These are phyloP conservation scores for Apotomis betuletana DNA, from an alignment of 2,888 invertebrate genomes.

Conservation along the genomic window DNA sequence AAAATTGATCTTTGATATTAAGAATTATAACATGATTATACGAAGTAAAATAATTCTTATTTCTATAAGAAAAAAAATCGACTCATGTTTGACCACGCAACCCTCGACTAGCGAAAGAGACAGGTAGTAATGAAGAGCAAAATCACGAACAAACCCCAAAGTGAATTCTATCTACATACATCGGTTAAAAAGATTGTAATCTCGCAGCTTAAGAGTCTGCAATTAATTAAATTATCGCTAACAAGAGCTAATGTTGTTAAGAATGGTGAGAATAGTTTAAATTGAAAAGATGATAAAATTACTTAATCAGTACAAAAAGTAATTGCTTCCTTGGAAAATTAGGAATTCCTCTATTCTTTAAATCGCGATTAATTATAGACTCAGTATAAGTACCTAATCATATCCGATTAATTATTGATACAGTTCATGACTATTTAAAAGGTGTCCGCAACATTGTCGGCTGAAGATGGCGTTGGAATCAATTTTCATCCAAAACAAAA, in stretches of 20 bases:
- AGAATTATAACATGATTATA: too few species aligned
- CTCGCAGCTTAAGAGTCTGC: neutral
- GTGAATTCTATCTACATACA: neutral
- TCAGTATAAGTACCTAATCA: neutral
- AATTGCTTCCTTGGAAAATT: neutral
- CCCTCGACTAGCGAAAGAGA: too few species aligned
- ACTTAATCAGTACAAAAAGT: neutral
- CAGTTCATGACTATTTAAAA: too few species aligned
- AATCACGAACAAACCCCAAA: neutral
- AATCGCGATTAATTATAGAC: neutral
- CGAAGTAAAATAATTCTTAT: too few species aligned
- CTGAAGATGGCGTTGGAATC: too few species aligned
- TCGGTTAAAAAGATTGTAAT: constrained; percentile 4
- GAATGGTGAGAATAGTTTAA: neutral
- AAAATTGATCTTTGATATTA: too few species aligned
- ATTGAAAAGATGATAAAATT: neutral
- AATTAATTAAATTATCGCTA: constrained; percentile 27
- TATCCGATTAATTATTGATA: too few species aligned
- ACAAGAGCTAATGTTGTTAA: constrained; percentile 1
- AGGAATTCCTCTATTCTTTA: neutral
- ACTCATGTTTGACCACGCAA: too few species aligned
- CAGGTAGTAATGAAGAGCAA: too few species aligned
- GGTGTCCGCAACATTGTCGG: too few species aligned
- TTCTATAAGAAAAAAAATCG: too few species aligned
- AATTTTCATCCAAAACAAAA: too few species aligned